These are phyloP conservation scores for Carlito syrichta DNA, from an alignment of 2,113 vertebrate species.

Conservation along the genomic window DNA sequence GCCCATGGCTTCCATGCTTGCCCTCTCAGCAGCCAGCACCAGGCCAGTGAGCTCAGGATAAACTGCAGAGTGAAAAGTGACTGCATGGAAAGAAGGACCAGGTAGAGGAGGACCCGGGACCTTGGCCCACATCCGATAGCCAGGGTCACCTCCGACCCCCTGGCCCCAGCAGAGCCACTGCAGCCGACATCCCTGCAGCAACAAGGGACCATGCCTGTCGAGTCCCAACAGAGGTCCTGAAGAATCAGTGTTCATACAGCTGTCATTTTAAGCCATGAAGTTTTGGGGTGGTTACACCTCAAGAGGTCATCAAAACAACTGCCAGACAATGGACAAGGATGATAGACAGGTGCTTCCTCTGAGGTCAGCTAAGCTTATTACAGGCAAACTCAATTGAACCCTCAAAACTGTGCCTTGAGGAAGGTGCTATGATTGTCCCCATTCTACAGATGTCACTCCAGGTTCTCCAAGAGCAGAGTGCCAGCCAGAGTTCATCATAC, in stretches of 20 bases:
- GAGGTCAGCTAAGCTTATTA: not conserved
- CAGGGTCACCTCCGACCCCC: not conserved
- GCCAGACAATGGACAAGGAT: no score
- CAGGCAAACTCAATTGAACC: rapidly evolving
- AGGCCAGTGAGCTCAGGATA: not conserved
- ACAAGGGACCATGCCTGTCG: not conserved
- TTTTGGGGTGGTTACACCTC: no score
- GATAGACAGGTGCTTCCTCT: rapidly evolving
- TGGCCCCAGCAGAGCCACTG: rapidly evolving
- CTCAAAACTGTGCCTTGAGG: not conserved
- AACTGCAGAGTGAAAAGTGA: not conserved
- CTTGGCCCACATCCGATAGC: not conserved
- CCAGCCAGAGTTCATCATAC: rapidly evolving
- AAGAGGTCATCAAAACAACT: rapidly evolving
- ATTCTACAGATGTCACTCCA: not conserved
- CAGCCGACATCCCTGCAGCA: rapidly evolving
- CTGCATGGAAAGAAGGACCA: not conserved
- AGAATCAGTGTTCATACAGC: no score
- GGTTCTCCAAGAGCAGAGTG: not conserved
- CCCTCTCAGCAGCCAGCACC: not conserved
- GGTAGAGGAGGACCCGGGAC: rapidly evolving
- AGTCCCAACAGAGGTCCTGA: not conserved
- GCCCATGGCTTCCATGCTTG: not conserved
- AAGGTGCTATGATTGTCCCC: not conserved
- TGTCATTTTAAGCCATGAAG: not conserved